Percentiles rank a stretch among this genome's conserved stretches.
These are phyloP conservation scores for Coendou prehensilis DNA, from an alignment of 2,797 vertebrate species.

Conservation along the genomic window DNA sequence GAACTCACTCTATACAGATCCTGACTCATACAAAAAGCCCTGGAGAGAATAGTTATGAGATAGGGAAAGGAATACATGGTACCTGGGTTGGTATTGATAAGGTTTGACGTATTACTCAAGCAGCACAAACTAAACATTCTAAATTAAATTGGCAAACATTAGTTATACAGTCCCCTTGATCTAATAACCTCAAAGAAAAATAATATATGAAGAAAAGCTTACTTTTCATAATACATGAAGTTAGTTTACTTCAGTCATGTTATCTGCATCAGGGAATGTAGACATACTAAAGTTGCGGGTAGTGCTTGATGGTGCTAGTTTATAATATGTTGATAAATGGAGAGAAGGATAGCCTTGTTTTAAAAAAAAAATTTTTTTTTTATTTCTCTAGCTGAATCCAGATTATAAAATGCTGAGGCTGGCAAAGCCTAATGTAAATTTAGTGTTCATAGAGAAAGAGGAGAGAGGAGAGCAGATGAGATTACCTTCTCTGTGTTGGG, in stretches of 20 bases:
- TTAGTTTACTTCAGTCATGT: conserved; percentile 48
- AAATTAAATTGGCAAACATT: conserved; percentile 61
- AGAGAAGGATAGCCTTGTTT: conserved; percentile 23
- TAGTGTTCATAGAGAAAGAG: conserved; percentile 44
- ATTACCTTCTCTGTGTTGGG: conserved; percentile 40
- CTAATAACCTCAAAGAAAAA: conserved; percentile 65
- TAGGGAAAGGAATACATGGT: neutral
- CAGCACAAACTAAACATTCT: conserved; percentile 30
- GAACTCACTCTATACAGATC: neutral
- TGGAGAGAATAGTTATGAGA: neutral
- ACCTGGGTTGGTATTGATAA: neutral
- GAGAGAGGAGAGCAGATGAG: neutral
- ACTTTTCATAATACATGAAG: neutral
- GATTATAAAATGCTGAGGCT: conserved; percentile 61
- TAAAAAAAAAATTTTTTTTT: neutral
- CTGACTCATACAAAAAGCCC: neutral
- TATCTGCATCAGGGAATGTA: conserved; percentile 53
- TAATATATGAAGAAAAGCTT: conserved; percentile 34
- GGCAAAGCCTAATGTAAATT: conserved; percentile 53
- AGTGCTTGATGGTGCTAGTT: neutral
- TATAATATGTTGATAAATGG: conserved; percentile 52
- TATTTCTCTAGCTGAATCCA: conserved; percentile 52
- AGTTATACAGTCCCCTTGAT: neutral
- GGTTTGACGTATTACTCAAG: neutral
- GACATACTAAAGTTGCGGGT: conserved; percentile 5